Conservation (phyloP, 2,888 invertebrate species). For the Melolontha melolontha region DNA sequence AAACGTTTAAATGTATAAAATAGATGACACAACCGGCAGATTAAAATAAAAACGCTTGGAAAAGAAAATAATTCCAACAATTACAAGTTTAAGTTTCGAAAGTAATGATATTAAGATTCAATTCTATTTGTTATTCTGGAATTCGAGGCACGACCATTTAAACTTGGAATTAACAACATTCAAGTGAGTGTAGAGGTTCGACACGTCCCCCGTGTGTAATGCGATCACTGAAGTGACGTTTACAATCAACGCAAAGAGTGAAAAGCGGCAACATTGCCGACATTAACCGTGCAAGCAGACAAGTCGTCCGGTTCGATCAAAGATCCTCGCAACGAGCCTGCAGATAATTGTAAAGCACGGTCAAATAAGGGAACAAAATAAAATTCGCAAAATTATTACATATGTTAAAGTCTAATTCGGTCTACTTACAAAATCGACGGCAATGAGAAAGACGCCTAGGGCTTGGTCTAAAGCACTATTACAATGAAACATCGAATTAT, state of each 20-base stretch:
- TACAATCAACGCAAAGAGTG: conserved; percentile 8
- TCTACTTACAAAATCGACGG: conserved; percentile 41
- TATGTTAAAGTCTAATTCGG: conserved; percentile 2
- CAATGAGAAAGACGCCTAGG: conserved; percentile 38
- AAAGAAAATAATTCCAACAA: too few relatives aligned
- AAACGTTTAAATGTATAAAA: too few relatives aligned
- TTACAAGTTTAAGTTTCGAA: too few relatives aligned
- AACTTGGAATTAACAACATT: conserved; percentile 21
- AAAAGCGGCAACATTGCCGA: conserved; percentile 25
- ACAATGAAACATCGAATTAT: conserved; percentile 35
- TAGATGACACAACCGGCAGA: too few relatives aligned
- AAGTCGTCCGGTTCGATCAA: conserved; percentile 11
- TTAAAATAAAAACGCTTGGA: too few relatives aligned
- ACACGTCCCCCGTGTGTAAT: conserved; percentile 13
- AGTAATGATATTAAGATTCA: too few relatives aligned
- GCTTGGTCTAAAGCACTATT: conserved; percentile 41
- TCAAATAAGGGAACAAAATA: neutral
- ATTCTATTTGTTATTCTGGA: conserved; percentile 12
- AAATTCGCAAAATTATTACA: conserved; percentile 1
- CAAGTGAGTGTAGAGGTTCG: conserved; percentile 8
- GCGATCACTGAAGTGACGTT: conserved; percentile 28
- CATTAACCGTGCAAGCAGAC: conserved; percentile 18
- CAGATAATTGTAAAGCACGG: neutral
- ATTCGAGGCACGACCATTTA: conserved; percentile 18
- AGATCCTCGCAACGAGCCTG: neutral